A percentile compares a stretch with the other conserved stretches of the same genome.
These are phyloP conservation scores for Morone chrysops DNA, from an alignment of 2,113 vertebrate species.

Conservation along the genomic window DNA sequence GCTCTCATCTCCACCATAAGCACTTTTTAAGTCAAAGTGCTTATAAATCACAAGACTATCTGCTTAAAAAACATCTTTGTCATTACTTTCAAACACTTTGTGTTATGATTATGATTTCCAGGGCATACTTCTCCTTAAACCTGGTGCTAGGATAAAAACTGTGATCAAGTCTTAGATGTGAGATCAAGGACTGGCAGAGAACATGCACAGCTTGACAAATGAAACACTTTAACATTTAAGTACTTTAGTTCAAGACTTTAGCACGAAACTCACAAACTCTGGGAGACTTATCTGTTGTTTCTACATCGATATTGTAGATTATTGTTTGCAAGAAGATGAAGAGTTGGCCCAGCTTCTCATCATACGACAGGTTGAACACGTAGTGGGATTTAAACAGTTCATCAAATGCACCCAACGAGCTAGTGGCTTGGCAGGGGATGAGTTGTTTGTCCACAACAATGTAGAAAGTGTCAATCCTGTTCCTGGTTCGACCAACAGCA, in stretches of 20 bases:
- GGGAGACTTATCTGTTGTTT: constrained; percentile 41
- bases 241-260: constrained; percentile 27
- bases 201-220: constrained; percentile 40
- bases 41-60: constrained; percentile 13
- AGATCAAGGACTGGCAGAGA: neutral
- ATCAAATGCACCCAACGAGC: constrained; percentile 41
- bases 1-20: constrained; percentile 30
- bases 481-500: constrained; percentile 38
- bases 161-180: neutral
- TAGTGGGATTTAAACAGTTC: constrained; percentile 55
- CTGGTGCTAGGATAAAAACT: neutral
- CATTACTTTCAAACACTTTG: constrained; percentile 26
- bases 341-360: constrained; percentile 17
- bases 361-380: constrained; percentile 22
- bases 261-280: constrained; percentile 38
- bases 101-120: too few species aligned
- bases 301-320: constrained; percentile 51
- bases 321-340: constrained; percentile 47
- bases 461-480: constrained; percentile 50
- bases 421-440: constrained; percentile 48
- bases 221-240: constrained; percentile 34
- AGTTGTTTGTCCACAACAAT: constrained; percentile 41
- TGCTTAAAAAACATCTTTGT: constrained; percentile 29
- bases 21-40: constrained; percentile 10
- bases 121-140: too few species aligned